A percentile compares a stretch with the other conserved stretches of the same genome.
phyloP scores from a whole-genome alignment of 2,113 vertebrate genomes.

The Takifugu bimaculatus region DNA sequence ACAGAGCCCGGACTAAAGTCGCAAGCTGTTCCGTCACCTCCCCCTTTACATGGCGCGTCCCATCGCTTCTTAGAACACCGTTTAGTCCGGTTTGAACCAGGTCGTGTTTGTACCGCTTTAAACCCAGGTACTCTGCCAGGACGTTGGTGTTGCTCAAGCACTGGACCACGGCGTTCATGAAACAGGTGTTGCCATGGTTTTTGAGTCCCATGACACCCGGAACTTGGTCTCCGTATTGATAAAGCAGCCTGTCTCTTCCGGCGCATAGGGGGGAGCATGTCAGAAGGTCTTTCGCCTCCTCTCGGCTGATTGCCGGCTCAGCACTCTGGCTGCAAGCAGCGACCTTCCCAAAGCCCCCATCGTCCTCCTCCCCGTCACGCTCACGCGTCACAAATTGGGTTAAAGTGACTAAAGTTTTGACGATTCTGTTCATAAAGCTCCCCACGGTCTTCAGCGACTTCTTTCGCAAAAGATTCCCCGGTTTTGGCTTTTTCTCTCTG shows the following conservation, averaged over 20 bases:
- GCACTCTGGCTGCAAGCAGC: conserved; percentile 69
- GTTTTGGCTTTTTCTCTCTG: conserved; percentile 66
- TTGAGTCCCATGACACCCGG: conserved; percentile 86
- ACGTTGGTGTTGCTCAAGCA: conserved; percentile 92
- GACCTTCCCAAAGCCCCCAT: conserved; percentile 67
- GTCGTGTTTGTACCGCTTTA: conserved; percentile 78
- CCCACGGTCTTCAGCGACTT: conserved; percentile 79
- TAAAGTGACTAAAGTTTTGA: conserved; percentile 79
- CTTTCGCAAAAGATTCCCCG: conserved; percentile 70
- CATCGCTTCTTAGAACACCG: conserved; percentile 46
- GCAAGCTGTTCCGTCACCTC: conserved; percentile 88
- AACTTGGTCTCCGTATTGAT: conserved; percentile 69
- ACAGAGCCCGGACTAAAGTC: conserved; percentile 83
- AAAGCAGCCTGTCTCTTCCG: conserved; percentile 63
- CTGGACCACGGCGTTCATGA: conserved; percentile 95
- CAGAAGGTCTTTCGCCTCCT: conserved; percentile 33
- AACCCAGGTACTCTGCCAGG: conserved; percentile 86
- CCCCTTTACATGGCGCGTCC: conserved; percentile 36
- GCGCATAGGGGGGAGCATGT: conserved; percentile 52
- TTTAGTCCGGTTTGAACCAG: conserved; percentile 48
- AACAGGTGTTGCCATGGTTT: conserved; percentile 95
- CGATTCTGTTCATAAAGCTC: conserved; percentile 76
- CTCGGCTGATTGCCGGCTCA: conserved; percentile 46
- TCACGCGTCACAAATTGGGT: conserved; percentile 65
- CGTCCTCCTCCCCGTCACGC: conserved; percentile 74